These are phyloP conservation scores for Athetis lepigone DNA, from an alignment of 2,888 invertebrate species.

Conservation along the genomic window DNA sequence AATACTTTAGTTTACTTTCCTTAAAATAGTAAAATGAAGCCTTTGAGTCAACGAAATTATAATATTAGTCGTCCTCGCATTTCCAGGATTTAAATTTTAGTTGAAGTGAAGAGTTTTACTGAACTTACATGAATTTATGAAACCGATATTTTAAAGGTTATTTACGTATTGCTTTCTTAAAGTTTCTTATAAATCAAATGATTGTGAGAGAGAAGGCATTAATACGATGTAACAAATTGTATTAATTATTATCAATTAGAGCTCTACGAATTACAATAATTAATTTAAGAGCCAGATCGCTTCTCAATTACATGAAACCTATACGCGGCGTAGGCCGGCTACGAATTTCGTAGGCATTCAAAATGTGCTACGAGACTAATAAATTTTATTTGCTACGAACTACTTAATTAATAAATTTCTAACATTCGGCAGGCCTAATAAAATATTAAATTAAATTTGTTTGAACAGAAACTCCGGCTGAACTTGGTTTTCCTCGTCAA, in stretches of 20 bases:
- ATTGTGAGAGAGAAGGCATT: not conserved
- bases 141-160: not conserved
- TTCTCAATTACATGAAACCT: not conserved
- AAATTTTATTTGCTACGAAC: not conserved
- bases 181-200: not conserved
- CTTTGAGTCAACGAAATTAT: no score
- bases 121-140: no score
- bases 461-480: not conserved
- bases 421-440: not conserved
- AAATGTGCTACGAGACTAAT: slow-evolving; percentile 4
- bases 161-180: not conserved
- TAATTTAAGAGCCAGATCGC: not conserved
- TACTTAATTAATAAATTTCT: not conserved
- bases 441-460: slow-evolving; percentile 2
- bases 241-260: not conserved
- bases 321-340: slow-evolving; percentile 8
- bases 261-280: not conserved
- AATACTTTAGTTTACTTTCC: no score
- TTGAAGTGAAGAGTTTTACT: no score
- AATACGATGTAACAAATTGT: no score
- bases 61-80: no score
- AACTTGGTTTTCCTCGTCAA: not conserved
- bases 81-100: no score
- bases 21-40: no score
- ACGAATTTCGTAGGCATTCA: slow-evolving; percentile 21